Conservation (phyloP, 1,140 invertebrate genomes). For the Macrobrachium nipponense region DNA sequence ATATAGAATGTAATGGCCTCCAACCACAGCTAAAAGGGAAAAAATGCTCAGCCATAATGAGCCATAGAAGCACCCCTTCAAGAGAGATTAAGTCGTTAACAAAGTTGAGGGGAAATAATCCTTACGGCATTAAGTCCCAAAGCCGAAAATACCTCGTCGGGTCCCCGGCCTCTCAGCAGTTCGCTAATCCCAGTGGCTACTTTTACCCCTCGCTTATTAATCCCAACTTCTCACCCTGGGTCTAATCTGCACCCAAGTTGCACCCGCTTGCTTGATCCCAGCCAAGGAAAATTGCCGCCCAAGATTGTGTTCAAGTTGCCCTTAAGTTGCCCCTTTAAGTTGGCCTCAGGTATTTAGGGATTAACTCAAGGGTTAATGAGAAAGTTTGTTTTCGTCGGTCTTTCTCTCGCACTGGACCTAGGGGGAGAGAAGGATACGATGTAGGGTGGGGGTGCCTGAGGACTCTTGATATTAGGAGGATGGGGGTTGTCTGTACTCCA, state of each 20-base stretch:
- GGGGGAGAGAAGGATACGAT: background rate
- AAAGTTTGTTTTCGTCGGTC: slow-evolving; percentile 23
- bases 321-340: slow-evolving; percentile 40
- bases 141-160: slow-evolving; percentile 8
- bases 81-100: slow-evolving; percentile 42
- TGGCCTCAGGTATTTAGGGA: slow-evolving; percentile 53
- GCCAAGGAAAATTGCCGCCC: slow-evolving; percentile 51
- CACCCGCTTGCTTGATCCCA: slow-evolving; percentile 57
- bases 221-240: slow-evolving; percentile 36
- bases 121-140: background rate
- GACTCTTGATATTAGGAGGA: background rate
- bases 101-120: slow-evolving; percentile 27
- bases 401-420: background rate
- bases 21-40: slow-evolving; percentile 31
- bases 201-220: slow-evolving; percentile 48
- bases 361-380: slow-evolving; percentile 51
- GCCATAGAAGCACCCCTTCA: slow-evolving; percentile 24
- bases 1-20: slow-evolving; percentile 57
- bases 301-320: slow-evolving; percentile 54
- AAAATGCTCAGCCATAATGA: slow-evolving; percentile 45
- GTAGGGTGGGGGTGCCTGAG: background rate
- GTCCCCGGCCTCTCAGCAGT: slow-evolving; percentile 17
- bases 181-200: slow-evolving; percentile 35
- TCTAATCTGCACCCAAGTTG: slow-evolving; percentile 61
- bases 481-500: background rate